Evolutionary conservation across 2,113 vertebrate genomes (phyloP).

Genomic region (Piaya cayana): DNA sequence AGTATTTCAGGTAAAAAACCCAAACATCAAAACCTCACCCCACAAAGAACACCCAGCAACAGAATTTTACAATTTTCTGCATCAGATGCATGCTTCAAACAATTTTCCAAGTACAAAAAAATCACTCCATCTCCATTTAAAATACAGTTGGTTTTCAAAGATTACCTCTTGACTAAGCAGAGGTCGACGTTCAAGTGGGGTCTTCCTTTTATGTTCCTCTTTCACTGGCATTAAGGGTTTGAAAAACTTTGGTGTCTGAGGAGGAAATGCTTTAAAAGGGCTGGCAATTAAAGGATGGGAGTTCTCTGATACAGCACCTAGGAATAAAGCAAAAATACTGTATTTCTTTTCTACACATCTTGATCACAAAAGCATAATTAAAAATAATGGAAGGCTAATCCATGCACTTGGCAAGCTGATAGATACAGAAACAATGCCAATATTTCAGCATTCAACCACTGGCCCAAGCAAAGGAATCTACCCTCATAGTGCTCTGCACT

Average conservation of each 20-base stretch:
- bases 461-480: neutral
- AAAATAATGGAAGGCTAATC: neutral
- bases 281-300: constrained; percentile 85
- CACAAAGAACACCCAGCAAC: neutral
- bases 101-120: neutral
- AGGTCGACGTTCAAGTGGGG: constrained; percentile 86
- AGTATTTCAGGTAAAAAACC: neutral
- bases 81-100: neutral
- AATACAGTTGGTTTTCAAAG: neutral
- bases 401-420: neutral
- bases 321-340: neutral
- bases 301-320: constrained; percentile 80
- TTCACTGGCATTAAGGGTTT: constrained; percentile 94
- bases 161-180: constrained; percentile 93
- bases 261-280: constrained; percentile 93
- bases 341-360: neutral
- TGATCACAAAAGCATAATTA: neutral
- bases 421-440: neutral
- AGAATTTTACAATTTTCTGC: neutral
- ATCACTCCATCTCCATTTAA: neutral
- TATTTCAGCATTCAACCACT: neutral
- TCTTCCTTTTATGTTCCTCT: constrained; percentile 89
- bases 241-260: constrained; percentile 95
- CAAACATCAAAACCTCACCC: neutral
- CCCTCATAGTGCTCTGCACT: neutral